A percentile compares a stretch with the other conserved stretches of the same genome.
phyloP scores from a whole-genome alignment of 92 coral and sea anemone species.

The Porites rus region DNA sequence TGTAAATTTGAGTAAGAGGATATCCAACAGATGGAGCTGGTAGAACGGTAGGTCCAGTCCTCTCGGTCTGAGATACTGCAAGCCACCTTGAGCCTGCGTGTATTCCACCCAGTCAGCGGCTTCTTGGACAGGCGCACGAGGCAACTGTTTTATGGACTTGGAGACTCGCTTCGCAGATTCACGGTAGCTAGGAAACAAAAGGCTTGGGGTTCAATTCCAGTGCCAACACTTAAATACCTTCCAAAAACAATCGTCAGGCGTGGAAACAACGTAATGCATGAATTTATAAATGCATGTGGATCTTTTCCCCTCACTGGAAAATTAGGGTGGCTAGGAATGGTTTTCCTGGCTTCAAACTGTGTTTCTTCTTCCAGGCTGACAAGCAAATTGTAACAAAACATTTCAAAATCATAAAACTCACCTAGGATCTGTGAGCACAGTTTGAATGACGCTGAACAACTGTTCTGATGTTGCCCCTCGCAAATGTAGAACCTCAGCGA shows the following conservation, averaged over 20 bases:
- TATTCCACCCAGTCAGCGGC: conserved; percentile 70
- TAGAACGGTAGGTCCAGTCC: conserved; percentile 40
- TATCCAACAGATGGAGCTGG: conserved; percentile 59
- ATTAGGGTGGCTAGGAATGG: too few species aligned
- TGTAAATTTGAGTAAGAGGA: background rate
- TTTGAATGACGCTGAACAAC: conserved; percentile 36
- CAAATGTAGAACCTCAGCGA: conserved; percentile 22
- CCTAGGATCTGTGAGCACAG: conserved; percentile 42
- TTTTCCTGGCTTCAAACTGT: too few species aligned
- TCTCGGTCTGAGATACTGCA: conserved; percentile 40
- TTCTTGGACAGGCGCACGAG: conserved; percentile 44
- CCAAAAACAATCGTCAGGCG: too few species aligned
- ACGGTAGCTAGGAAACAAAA: conserved; percentile 23
- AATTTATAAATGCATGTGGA: too few species aligned
- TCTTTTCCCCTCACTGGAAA: too few species aligned
- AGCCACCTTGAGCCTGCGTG: conserved; percentile 41
- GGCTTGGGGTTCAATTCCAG: background rate
- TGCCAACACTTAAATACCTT: too few species aligned
- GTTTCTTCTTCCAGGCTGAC: too few species aligned
- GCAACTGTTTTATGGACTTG: conserved; percentile 24
- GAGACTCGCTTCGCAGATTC: conserved; percentile 40
- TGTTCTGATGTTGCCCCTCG: conserved; percentile 38
- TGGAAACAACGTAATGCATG: too few species aligned
- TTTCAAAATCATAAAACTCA: background rate
- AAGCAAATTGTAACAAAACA: too few species aligned